phyloP scores from a whole-genome alignment of 2,888 invertebrate genomes.

The Hipparchia sbordonii region DNA sequence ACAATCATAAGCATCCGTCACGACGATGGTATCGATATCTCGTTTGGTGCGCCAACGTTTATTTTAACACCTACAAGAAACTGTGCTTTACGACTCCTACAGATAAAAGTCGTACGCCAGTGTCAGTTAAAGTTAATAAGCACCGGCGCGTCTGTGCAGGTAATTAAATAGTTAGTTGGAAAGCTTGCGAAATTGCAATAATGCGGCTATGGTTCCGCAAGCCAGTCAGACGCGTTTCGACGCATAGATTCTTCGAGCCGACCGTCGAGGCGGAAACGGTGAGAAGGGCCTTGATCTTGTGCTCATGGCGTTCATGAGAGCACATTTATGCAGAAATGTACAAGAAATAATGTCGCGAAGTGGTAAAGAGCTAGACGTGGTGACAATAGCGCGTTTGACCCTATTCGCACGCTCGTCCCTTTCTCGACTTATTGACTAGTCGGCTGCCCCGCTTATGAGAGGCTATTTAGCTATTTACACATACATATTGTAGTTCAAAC shows the following conservation, averaged over 20 bases:
- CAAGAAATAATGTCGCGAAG: conserved; percentile 60
- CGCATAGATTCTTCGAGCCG: conserved; percentile 58
- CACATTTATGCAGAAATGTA: conserved; percentile 45
- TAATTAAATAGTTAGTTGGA: conserved; percentile 46
- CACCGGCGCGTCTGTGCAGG: conserved; percentile 30
- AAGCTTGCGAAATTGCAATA: conserved; percentile 49
- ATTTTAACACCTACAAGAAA: conserved; percentile 54
- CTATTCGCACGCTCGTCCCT: conserved; percentile 75
- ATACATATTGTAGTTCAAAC: conserved; percentile 42
- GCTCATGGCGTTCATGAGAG: conserved; percentile 30
- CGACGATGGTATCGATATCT: conserved; percentile 58
- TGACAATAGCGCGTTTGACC: conserved; percentile 74
- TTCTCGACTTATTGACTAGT: conserved; percentile 73
- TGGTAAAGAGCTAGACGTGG: conserved; percentile 53
- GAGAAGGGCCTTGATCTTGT: conserved; percentile 72
- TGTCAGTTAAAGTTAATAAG: conserved; percentile 28
- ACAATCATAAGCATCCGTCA: conserved; percentile 72
- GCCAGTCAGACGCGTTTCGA: conserved; percentile 52
- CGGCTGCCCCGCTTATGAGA: conserved; percentile 60
- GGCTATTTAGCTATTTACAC: conserved; percentile 59
- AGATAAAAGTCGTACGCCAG: conserved; percentile 21
- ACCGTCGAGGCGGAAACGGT: conserved; percentile 68
- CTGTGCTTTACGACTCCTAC: conserved; percentile 17
- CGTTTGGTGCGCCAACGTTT: conserved; percentile 56
- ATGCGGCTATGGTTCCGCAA: conserved; percentile 53